These are phyloP conservation scores for Meloidogyne exigua DNA, from an alignment of 1,140 invertebrate species.

Conservation along the genomic window DNA sequence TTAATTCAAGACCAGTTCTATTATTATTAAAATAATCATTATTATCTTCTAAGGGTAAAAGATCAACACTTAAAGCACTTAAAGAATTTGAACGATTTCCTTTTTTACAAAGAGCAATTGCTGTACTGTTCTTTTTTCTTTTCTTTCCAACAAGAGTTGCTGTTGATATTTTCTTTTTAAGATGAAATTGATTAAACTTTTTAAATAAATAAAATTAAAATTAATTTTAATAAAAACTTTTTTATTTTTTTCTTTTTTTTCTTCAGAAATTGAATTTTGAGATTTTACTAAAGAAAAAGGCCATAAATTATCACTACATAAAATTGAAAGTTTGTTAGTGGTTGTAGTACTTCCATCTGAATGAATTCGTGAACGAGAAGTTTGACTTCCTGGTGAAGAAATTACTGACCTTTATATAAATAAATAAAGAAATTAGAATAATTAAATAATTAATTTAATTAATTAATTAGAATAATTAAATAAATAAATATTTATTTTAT, in stretches of 20 bases:
- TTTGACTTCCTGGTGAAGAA: slow-evolving; percentile 5
- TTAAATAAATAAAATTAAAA: too few relatives aligned
- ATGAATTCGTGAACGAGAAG: slow-evolving; percentile 51
- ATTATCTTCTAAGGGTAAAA: not conserved
- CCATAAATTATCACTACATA: not conserved
- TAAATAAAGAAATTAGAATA: too few relatives aligned
- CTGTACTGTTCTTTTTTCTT: slow-evolving; percentile 14
- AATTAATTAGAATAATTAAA: too few relatives aligned
- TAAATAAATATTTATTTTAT: too few relatives aligned
- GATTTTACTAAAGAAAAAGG: slow-evolving; percentile 9
- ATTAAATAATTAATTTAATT: too few relatives aligned
- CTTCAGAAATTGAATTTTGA: not conserved
- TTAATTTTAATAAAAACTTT: not conserved
- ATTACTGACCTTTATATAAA: slow-evolving; percentile 40
- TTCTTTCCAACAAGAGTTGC: not conserved
- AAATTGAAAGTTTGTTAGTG: slow-evolving; percentile 16
- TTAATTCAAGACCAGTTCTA: slow-evolving; percentile 6
- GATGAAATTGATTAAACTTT: not conserved
- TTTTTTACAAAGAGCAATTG: slow-evolving; percentile 4
- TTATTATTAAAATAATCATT: not conserved
- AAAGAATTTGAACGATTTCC: slow-evolving; percentile 8
- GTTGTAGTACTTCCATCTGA: slow-evolving; percentile 55
- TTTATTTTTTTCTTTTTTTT: slow-evolving; percentile 9
- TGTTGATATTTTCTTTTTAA: not conserved
- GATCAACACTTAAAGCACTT: not conserved